Evolutionary conservation across 2,113 vertebrate genomes (phyloP), one percentile per base, ranked within the genome.

Genomic region (Podarcis raffonei): DNA sequence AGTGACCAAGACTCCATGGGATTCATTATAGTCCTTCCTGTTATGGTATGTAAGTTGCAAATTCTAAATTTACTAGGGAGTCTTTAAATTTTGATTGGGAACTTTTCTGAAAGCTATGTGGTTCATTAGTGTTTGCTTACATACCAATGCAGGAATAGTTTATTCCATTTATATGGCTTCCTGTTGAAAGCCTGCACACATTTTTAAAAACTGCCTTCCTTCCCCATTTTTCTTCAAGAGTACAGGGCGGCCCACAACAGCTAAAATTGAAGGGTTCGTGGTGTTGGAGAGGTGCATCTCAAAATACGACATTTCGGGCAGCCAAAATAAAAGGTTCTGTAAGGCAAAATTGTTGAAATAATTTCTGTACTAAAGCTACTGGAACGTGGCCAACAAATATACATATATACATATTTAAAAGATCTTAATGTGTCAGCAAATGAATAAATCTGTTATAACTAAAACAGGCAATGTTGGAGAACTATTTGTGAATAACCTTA

Each of bases 31-130:
- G 16, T 7, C 20, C 22, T 85, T 35, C 23, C 72, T 76, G 48
- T 76, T 39, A 22, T 2, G 6, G 42, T 79, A n/a, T 84, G 42
- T 82, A 23, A 39, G 13, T 76, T 65, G 18, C 57, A 75, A 78
- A 39, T 84, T 68, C n/a, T 84, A 39, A 25, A 25, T 39, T 71
- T 72, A n/a, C 30, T 75, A 27, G 42, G 42, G 16, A 6, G 68
- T 25, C 22, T 89, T 89, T 81, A 85, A 75, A 75, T 65, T 32
- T 85, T 32, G 75, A 71, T 37, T 78, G 42, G 48, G 27, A 53
- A 6, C 18, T 20, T 79, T 39, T 59, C 75, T 62, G 11, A 59
- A 42, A 85, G 32, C 74, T 59, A 39, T 62, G 48, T 11, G 35
- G 59, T 72, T 86, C 8, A 23, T 62, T 86, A 86, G 25, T 8